phyloP scores from a whole-genome alignment of 35 echinoderm and acorn worm species.

The Patiria miniata region DNA sequence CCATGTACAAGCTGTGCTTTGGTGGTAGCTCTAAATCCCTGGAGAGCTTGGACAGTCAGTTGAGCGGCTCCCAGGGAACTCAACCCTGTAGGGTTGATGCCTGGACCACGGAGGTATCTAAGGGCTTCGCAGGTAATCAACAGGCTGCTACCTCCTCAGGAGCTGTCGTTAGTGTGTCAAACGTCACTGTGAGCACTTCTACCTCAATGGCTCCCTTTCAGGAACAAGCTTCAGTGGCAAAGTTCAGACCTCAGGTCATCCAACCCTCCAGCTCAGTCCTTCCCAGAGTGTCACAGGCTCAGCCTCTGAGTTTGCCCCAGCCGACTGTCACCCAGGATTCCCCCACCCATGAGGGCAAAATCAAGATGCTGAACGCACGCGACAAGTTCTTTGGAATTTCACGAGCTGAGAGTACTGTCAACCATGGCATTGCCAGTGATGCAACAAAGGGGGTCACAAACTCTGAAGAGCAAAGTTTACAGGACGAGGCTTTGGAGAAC shows the following conservation, averaged over 20 bases:
- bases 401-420: conserved; percentile 30
- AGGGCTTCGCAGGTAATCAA: background rate
- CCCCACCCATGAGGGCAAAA: conserved; percentile 19
- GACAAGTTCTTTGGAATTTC: conserved; percentile 72
- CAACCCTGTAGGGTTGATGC: background rate
- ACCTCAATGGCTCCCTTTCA: background rate
- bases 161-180: too few species aligned
- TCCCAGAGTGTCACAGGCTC: background rate
- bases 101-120: background rate
- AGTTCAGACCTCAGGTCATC: background rate
- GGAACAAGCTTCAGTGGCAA: conserved; percentile 7
- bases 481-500: conserved; percentile 19
- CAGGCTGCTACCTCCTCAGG: background rate
- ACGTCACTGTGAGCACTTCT: background rate
- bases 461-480: background rate
- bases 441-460: background rate
- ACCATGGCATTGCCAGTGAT: background rate
- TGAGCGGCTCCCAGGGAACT: conserved; percentile 3
- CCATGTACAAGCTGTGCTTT: conserved; percentile 81
- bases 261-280: conserved; percentile 12
- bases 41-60: conserved; percentile 19
- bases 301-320: background rate
- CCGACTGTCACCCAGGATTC: background rate
- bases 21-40: conserved; percentile 37
- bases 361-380: background rate